Evolutionary conservation across 2,113 vertebrate genomes (phyloP).

Genomic region (Solea senegalensis): DNA sequence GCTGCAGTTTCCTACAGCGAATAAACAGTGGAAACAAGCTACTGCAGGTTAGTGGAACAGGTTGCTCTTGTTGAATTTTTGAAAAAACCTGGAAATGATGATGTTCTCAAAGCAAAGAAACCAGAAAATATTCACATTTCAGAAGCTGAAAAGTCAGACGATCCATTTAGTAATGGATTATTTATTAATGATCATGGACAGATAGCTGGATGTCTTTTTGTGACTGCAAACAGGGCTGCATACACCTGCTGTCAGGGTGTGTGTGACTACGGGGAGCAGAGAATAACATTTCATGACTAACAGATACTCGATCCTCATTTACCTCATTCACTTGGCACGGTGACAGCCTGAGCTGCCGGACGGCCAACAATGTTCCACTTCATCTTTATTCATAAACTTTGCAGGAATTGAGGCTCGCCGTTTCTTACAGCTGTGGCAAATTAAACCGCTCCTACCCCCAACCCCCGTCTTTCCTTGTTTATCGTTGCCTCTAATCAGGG

Average conservation of each 20-base stretch:
- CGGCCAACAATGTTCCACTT: conserved; percentile 6
- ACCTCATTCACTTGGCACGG: background rate
- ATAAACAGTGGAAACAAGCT: conserved; percentile 40
- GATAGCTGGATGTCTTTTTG: background rate
- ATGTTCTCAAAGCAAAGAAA: no score
- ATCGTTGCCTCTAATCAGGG: conserved; percentile 48
- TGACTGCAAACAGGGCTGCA: background rate
- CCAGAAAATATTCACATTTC: no score
- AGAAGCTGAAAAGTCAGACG: no score
- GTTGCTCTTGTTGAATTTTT: conserved; percentile 24
- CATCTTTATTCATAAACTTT: background rate
- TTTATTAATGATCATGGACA: no score
- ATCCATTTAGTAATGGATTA: no score
- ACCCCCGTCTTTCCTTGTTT: conserved; percentile 6
- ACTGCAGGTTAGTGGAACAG: conserved; percentile 29
- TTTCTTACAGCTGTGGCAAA: conserved; percentile 10
- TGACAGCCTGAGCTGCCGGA: conserved; percentile 3
- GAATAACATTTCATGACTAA: conserved; percentile 22
- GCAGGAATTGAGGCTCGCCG: background rate
- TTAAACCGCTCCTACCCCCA: conserved; percentile 9
- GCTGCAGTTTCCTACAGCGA: conserved; percentile 9
- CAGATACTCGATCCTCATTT: conserved; percentile 26
- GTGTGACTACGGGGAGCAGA: conserved; percentile 10
- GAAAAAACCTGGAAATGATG: no score
- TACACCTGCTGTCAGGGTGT: conserved; percentile 28